Evolutionary conservation across 2,113 vertebrate species (phyloP), one percentile per base, ranked within the genome.

Genomic region (Sceloporus tristichus): DNA sequence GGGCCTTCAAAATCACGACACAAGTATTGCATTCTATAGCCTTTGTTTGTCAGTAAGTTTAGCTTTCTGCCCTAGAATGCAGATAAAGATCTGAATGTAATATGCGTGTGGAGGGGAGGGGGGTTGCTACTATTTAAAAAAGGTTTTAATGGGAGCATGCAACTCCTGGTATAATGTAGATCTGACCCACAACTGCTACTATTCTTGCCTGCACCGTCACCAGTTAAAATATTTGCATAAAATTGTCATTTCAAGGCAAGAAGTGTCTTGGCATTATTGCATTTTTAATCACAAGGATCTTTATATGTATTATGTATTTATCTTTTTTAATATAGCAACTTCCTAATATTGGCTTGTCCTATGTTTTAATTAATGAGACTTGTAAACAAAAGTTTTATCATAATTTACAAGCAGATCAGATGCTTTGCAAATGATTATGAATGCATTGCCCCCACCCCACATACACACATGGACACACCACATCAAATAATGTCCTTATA

Each of bases 361-460:
- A 34, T 85, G 70, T 68, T 95, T 91, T 88, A 94, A 93, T 94
- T 91, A 94, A 76, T 7, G 4, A 48, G 38, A 59, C 86, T 91
- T 89, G 83, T 9, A 65, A 92, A 88, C 40, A 93, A 89, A 76
- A 87, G 56, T 90, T 62, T 93, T 84, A 82, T 68, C 81, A 85
- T 25, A 80, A 93, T 92, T 95, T 88, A 90, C 85, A 93, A 91
- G 84, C 77, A 84, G 42, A 85, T 93, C 86, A 89, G 27, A 85
- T 86, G 83, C 86, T 2, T 90, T 73, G 87, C 88, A 85, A 94
- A 85, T 65, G 81, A 66, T 75, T 87, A 59, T 86, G 89, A 92
- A 89, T 42, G 88, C 84, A 94, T 13, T 83, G 79, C 59, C 82
- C 86, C 74, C 40, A 56, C 13, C 14, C 27, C 16, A 42, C 42